Percentiles rank a stretch among this genome's conserved stretches.
phyloP scores from a whole-genome alignment of 1,140 invertebrate genomes.

The Euglossa dilemma region DNA sequence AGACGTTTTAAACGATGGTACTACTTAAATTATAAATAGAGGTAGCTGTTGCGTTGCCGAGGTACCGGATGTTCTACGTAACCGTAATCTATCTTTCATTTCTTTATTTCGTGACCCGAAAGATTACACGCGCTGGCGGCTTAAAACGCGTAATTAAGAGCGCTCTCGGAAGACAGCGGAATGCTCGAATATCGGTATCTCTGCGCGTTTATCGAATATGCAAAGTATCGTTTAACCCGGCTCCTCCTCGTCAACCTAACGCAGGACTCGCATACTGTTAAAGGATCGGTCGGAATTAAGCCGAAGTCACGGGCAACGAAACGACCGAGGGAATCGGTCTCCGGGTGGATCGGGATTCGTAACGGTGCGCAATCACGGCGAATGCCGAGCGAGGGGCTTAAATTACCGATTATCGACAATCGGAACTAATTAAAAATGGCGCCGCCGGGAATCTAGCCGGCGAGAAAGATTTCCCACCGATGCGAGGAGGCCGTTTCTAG shows the following conservation, averaged over 20 bases:
- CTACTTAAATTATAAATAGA: slow-evolving; percentile 3
- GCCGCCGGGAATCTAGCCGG: not conserved
- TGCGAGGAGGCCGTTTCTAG: slow-evolving; percentile 43
- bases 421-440: slow-evolving; percentile 58
- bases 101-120: not conserved
- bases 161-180: not conserved
- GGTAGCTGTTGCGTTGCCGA: not conserved
- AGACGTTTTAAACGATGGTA: not conserved
- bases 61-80: not conserved
- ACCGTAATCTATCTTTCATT: not conserved
- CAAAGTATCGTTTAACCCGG: not conserved
- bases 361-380: slow-evolving; percentile 6
- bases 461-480: slow-evolving; percentile 41
- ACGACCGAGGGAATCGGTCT: not conserved
- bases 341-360: not conserved
- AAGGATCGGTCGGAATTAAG: not conserved
- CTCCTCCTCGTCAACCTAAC: not conserved
- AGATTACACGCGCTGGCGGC: not conserved
- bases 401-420: slow-evolving; percentile 52
- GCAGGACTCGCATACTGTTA: no score
- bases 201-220: not conserved
- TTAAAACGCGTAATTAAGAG: not conserved
- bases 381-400: slow-evolving; percentile 8
- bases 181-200: not conserved
- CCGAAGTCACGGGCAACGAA: not conserved